Conservation (phyloP, 2,797 vertebrate genomes). For the Anguilla obscura region DNA sequence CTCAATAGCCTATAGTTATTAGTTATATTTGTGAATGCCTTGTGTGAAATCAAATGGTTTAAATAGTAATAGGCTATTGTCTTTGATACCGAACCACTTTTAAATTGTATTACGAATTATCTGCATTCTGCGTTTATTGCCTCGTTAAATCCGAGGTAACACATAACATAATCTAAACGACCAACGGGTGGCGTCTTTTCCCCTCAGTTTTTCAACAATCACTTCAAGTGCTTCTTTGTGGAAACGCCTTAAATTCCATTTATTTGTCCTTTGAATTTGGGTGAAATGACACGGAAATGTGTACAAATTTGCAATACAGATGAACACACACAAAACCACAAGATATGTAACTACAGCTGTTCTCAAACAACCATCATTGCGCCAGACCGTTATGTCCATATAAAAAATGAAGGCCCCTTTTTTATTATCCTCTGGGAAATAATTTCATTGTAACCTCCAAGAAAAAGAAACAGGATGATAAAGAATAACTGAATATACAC, state of each 20-base stretch:
- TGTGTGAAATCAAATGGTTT: background rate
- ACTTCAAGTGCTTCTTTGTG: background rate
- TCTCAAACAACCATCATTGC: background rate
- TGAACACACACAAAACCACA: background rate
- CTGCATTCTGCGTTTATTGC: background rate
- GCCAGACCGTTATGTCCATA: background rate
- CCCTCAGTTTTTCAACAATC: background rate
- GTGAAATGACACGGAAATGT: background rate
- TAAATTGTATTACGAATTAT: background rate
- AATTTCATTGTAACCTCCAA: background rate
- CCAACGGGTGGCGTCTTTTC: conserved; percentile 32
- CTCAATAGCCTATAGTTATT: background rate
- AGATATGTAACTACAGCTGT: background rate
- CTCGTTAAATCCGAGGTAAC: background rate
- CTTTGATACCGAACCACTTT: background rate
- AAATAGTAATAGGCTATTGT: background rate
- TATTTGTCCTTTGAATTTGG: background rate
- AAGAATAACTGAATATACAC: background rate
- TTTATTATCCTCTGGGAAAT: background rate
- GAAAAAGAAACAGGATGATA: background rate
- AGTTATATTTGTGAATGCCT: background rate
- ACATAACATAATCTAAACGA: background rate
- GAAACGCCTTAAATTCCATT: too few relatives aligned
- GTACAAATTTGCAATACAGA: background rate
- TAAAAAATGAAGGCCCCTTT: conserved; percentile 9